Evolutionary conservation across 2,797 vertebrate species (phyloP), one percentile per base, ranked within the genome.

Genomic region (Sebastes baramenuke): DNA sequence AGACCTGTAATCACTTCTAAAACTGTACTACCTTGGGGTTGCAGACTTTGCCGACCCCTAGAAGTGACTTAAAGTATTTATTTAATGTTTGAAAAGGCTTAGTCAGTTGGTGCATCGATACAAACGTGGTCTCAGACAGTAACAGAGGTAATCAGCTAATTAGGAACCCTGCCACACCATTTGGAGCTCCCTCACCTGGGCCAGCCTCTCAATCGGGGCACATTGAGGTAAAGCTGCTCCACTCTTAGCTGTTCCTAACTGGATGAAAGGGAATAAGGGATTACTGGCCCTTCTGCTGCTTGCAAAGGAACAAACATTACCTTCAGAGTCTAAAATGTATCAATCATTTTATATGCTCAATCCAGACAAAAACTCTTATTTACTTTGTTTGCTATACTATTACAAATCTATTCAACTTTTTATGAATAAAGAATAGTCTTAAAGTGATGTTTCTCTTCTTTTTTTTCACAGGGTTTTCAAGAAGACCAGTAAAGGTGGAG

Each of bases 401-500:
- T 4, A 12, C 7, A 30, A 56, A 59, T 34, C 13, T 36, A 18
- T 24, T 30, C 9, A 67, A 78, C 18, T 24, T 42, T 54, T 32
- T 3, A 27, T 27, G 18, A 4, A 30, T 64, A 30, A 34, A 16
- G 61, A 24, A 58, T 13, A 2, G 2, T 34, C 1, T 25, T 77
- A 36, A 65, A 55, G 4, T 49, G 2, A 0, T 5, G 1, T 70
- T 25, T 83, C 25, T 67, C 72, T 52, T 81, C 68, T 11, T 12
- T 84, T 71, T 74, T 42, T 80, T 72, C 16, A 0, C 87, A 99
- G 98, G 84, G 96, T 98, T 89, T 98, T 95, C 93, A 99, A 97
- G 95, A 98, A 99, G 95, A 98, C 97, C 85, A 97, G 96, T 74
- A 92, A 94, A 86, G 96, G 96, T 27, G 94, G 93, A 87, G 97